A percentile compares a stretch with the other conserved stretches of the same genome.
Evolutionary conservation across 2,113 vertebrate genomes (phyloP).

Genomic region (Rhombomys opimus): DNA sequence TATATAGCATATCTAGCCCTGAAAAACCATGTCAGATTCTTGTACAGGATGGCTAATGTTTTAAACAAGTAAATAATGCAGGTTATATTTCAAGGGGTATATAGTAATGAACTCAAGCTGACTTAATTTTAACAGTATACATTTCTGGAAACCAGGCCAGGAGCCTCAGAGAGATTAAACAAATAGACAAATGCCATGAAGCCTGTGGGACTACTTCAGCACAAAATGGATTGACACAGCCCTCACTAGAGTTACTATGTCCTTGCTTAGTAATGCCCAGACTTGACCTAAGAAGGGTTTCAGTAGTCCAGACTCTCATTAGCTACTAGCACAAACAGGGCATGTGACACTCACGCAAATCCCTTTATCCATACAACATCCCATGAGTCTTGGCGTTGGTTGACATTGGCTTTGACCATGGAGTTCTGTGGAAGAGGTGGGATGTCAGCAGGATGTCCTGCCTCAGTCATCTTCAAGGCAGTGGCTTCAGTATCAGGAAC

Average conservation of each 20-base stretch:
- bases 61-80: neutral
- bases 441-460: too few relatives aligned
- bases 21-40: neutral
- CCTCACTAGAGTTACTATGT: neutral
- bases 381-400: neutral
- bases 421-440: neutral
- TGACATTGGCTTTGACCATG: neutral
- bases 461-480: neutral
- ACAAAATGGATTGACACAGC: neutral
- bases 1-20: neutral
- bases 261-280: neutral
- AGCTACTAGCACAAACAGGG: neutral
- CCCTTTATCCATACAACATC: neutral
- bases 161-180: slow-evolving; percentile 12
- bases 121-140: neutral
- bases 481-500: neutral
- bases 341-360: neutral
- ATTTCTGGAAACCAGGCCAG: slow-evolving; percentile 33
- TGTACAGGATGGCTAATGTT: neutral
- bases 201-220: neutral
- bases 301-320: neutral
- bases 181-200: neutral
- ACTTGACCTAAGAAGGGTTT: neutral
- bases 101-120: neutral
- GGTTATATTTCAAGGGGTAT: neutral